phyloP scores from a whole-genome alignment of 2,797 vertebrate genomes.

The Rhyacichthys aspro region DNA sequence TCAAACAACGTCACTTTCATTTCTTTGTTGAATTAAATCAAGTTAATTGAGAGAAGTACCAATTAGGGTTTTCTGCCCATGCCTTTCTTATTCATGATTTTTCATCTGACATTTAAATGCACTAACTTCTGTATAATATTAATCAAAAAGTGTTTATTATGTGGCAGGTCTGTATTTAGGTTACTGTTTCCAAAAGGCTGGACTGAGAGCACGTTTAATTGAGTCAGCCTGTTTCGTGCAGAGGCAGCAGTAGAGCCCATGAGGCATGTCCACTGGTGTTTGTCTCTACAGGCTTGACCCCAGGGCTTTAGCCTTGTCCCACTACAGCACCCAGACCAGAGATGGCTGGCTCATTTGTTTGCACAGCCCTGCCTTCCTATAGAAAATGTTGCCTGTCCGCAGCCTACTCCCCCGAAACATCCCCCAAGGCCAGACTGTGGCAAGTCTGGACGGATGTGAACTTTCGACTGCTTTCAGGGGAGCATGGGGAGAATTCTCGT shows the following conservation, averaged over 20 bases:
- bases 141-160: conserved; percentile 62
- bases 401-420: not conserved
- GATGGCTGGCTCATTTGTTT: conserved; percentile 65
- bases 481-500: conserved; percentile 35
- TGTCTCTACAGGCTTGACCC: conserved; percentile 60
- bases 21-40: too few relatives aligned
- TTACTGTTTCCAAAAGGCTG: conserved; percentile 43
- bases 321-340: conserved; percentile 20
- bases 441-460: conserved; percentile 64
- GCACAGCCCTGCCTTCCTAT: conserved; percentile 51
- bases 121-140: conserved; percentile 18
- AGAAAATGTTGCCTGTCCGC: conserved; percentile 24
- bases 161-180: conserved; percentile 42
- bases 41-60: conserved; percentile 1
- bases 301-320: conserved; percentile 41
- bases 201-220: conserved; percentile 53
- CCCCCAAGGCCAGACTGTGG: conserved; percentile 20
- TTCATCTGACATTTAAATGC: conserved; percentile 21
- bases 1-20: too few relatives aligned
- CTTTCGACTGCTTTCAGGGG: conserved; percentile 57
- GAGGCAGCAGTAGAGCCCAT: conserved; percentile 37
- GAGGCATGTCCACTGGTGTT: conserved; percentile 60
- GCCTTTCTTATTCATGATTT: conserved; percentile 1
- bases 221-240: conserved; percentile 49
- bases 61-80: conserved; percentile 3